These are phyloP conservation scores for Mustela nigripes DNA, from an alignment of 2,113 vertebrate species.

Conservation along the genomic window DNA sequence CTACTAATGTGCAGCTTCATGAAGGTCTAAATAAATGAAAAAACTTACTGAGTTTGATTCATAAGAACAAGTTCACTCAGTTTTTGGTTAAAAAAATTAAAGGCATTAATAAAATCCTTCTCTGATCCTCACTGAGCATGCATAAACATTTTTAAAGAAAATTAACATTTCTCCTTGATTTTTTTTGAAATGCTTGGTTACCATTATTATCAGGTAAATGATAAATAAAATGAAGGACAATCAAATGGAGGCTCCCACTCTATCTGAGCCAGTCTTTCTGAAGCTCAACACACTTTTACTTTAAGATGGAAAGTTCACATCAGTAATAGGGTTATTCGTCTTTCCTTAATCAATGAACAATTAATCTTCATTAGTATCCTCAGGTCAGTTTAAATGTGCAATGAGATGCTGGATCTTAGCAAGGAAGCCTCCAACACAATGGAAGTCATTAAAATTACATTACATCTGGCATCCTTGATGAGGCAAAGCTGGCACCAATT, in stretches of 20 bases:
- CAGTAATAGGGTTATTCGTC: conserved; percentile 69
- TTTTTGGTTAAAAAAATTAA: not conserved
- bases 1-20: not conserved
- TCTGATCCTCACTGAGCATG: not conserved
- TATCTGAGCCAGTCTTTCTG: conserved; percentile 41
- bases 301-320: conserved; percentile 66
- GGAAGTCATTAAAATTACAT: conserved; percentile 77
- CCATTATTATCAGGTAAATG: not conserved
- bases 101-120: not conserved
- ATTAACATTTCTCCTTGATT: not conserved
- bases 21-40: conserved; percentile 37
- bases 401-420: conserved; percentile 61
- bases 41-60: not conserved
- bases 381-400: conserved; percentile 73
- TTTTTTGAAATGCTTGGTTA: conserved; percentile 13
- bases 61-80: not conserved
- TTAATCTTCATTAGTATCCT: conserved; percentile 77
- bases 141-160: not conserved
- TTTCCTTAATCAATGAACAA: conserved; percentile 79
- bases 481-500: conserved; percentile 60
- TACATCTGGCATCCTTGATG: conserved; percentile 64
- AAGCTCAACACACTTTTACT: conserved; percentile 55
- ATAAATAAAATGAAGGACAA: conserved; percentile 27
- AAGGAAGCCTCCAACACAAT: conserved; percentile 72
- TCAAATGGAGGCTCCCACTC: not conserved